A percentile compares a stretch with the other conserved stretches of the same genome.
These are phyloP conservation scores for Isurus oxyrinchus DNA, from an alignment of 2,113 vertebrate genomes.

Conservation along the genomic window DNA sequence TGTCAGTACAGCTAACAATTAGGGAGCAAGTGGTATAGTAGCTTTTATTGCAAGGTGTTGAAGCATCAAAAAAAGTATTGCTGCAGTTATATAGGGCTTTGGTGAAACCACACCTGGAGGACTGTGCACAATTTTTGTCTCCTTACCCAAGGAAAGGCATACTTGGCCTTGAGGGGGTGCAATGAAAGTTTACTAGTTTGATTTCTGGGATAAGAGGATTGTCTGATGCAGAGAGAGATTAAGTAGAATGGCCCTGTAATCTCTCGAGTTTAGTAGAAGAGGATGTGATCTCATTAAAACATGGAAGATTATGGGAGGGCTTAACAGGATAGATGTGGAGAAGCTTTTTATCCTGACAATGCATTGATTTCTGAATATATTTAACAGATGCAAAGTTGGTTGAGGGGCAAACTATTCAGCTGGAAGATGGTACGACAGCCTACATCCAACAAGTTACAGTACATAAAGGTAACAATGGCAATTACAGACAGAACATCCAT, in stretches of 20 bases:
- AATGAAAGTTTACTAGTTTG: no score
- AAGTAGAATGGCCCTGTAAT: not conserved
- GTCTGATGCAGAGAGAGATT: not conserved
- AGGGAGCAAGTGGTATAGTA: no score
- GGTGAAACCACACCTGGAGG: no score
- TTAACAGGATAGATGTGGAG: not conserved
- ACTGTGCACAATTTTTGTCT: no score
- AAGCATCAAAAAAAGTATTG: no score
- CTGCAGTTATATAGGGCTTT: no score
- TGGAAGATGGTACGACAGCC: conserved; percentile 69
- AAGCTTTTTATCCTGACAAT: not conserved
- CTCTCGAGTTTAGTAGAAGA: not conserved
- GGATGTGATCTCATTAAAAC: not conserved
- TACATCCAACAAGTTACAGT: conserved; percentile 67
- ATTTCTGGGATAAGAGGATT: not conserved
- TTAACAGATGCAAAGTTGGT: conserved; percentile 63
- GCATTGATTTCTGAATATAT: not conserved
- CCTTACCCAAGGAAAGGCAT: no score
- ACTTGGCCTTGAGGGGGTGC: no score
- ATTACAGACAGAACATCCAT: not conserved
- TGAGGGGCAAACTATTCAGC: conserved; percentile 67
- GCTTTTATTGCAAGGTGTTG: no score
- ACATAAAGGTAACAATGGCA: conserved; percentile 59
- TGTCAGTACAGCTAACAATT: no score
- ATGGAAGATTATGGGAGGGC: not conserved